Conservation (phyloP, 1,140 invertebrate species). For the Chironomus tepperi region DNA sequence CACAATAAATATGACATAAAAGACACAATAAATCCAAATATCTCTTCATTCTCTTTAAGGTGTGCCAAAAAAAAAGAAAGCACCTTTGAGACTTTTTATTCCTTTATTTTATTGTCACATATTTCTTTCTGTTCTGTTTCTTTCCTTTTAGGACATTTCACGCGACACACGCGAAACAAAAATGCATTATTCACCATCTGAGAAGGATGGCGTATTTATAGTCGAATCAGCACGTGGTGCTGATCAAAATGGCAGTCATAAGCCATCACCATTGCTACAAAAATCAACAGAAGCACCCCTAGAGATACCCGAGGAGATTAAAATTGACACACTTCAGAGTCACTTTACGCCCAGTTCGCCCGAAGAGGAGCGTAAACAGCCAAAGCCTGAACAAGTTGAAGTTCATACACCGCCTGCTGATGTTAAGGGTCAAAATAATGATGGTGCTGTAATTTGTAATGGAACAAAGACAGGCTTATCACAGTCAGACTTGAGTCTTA, state of each 20-base stretch:
- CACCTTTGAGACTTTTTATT: too few relatives aligned
- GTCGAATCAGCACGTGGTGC: constrained; percentile 52
- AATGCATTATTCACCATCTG: constrained; percentile 54
- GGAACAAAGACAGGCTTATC: constrained; percentile 59
- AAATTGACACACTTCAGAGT: constrained; percentile 26
- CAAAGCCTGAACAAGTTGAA: not conserved
- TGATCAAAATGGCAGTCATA: constrained; percentile 30
- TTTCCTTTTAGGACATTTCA: constrained; percentile 50
- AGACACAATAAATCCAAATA: too few relatives aligned
- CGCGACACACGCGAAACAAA: constrained; percentile 56
- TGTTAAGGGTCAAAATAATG: not conserved
- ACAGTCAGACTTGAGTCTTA: constrained; percentile 64
- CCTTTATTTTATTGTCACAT: constrained; percentile 29
- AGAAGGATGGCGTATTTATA: constrained; percentile 67
- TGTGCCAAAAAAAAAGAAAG: too few relatives aligned
- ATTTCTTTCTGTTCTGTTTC: constrained; percentile 24
- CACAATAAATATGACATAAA: too few relatives aligned
- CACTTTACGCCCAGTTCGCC: constrained; percentile 26
- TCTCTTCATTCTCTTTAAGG: too few relatives aligned
- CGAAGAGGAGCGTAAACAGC: constrained; percentile 32
- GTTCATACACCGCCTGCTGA: not conserved
- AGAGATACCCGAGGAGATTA: constrained; percentile 37
- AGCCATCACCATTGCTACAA: not conserved
- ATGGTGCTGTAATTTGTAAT: not conserved
- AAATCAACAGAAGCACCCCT: constrained; percentile 40